A percentile compares a stretch with the other conserved stretches of the same genome.
phyloP scores from a whole-genome alignment of 2,113 vertebrate species.

The cattle (Bos taurus) region ARS-UCD2.0 NC_037333.1:50808001-50808500 shows the following conservation, averaged over 20 bases:
- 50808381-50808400: neutral
- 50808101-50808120: no score
- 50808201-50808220: neutral
- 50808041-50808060: no score
- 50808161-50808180: neutral
- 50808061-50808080: no score
- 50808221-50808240: neutral
- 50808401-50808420: neutral
- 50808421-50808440: rapidly evolving
- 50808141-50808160: no score
- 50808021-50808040: no score
- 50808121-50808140: no score
- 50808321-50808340: neutral
- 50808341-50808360: neutral
- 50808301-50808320: neutral
- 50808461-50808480: neutral
- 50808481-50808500: neutral
- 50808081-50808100: no score
- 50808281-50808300: neutral
- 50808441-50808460: neutral
- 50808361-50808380: neutral
- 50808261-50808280: neutral
- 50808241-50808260: neutral
- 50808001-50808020: no score
- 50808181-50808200: neutral